Conservation (phyloP, 2,797 vertebrate genomes). For the Pagetopsis macropterus region DNA sequence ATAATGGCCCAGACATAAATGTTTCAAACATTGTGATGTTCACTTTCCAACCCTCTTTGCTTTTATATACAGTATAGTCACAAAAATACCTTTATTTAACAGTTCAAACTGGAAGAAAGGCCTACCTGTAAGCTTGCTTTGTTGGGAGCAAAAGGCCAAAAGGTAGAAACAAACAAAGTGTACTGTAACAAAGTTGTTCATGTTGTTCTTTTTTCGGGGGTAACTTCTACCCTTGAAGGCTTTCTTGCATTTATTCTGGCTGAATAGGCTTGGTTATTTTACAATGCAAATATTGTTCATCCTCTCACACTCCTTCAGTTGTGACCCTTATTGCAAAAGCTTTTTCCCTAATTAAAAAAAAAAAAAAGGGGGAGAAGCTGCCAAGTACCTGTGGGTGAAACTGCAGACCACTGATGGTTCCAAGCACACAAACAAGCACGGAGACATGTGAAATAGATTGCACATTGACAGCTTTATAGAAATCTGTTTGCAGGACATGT, state of each 20-base stretch:
- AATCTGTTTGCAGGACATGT: constrained; percentile 66
- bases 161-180: constrained; percentile 15
- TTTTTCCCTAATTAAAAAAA: constrained; percentile 81
- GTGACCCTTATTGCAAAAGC: constrained; percentile 73
- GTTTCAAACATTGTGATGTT: constrained; percentile 49
- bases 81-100: constrained; percentile 39
- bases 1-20: constrained; percentile 58
- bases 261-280: constrained; percentile 42
- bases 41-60: constrained; percentile 28
- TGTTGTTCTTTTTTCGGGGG: constrained; percentile 20
- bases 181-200: background rate
- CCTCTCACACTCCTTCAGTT: constrained; percentile 55
- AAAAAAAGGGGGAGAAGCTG: constrained; percentile 68
- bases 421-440: constrained; percentile 19
- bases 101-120: constrained; percentile 16
- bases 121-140: constrained; percentile 22
- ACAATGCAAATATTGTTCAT: constrained; percentile 42
- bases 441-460: constrained; percentile 44
- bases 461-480: constrained; percentile 60
- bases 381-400: constrained; percentile 72
- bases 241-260: constrained; percentile 26
- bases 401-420: constrained; percentile 62
- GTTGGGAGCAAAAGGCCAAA: background rate
- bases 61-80: constrained; percentile 43
- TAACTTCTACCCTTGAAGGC: constrained; percentile 29